Percentiles rank a stretch among this genome's conserved stretches.
These are phyloP conservation scores for Chaenogobius annularis DNA, from an alignment of 2,113 vertebrate species.

Conservation along the genomic window DNA sequence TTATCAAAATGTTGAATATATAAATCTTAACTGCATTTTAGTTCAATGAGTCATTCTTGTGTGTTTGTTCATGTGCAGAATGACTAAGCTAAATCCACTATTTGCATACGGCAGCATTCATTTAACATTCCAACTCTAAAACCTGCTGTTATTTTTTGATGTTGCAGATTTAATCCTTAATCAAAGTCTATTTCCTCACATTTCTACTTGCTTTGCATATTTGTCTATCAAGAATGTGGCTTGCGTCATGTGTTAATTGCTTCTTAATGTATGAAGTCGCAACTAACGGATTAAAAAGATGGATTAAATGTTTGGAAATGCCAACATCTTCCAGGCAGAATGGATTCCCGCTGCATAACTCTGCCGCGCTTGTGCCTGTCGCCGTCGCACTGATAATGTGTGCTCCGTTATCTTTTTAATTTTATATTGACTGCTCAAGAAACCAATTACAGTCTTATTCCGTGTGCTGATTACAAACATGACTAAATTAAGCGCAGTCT, in stretches of 20 bases:
- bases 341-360: neutral
- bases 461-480: conserved; percentile 25
- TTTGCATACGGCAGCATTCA: too few relatives aligned
- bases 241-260: neutral
- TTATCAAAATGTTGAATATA: too few relatives aligned
- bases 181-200: neutral
- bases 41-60: too few relatives aligned
- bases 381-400: conserved; percentile 30
- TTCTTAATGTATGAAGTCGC: neutral
- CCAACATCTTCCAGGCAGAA: neutral
- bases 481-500: conserved; percentile 11
- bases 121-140: too few relatives aligned
- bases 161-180: neutral
- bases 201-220: neutral
- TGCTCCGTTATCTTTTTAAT: conserved; percentile 33
- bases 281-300: neutral
- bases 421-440: conserved; percentile 30
- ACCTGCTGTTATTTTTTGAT: too few relatives aligned
- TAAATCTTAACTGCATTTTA: too few relatives aligned
- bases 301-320: neutral
- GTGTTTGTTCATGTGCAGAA: too few relatives aligned
- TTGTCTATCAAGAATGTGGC: neutral
- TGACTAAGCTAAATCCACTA: too few relatives aligned
- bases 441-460: conserved; percentile 30
- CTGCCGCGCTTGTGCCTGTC: conserved; percentile 1